Percentiles rank a stretch among this genome's conserved stretches.
Evolutionary conservation across 2,797 vertebrate species (phyloP).

Genomic region (Gymnocypris eckloni): DNA sequence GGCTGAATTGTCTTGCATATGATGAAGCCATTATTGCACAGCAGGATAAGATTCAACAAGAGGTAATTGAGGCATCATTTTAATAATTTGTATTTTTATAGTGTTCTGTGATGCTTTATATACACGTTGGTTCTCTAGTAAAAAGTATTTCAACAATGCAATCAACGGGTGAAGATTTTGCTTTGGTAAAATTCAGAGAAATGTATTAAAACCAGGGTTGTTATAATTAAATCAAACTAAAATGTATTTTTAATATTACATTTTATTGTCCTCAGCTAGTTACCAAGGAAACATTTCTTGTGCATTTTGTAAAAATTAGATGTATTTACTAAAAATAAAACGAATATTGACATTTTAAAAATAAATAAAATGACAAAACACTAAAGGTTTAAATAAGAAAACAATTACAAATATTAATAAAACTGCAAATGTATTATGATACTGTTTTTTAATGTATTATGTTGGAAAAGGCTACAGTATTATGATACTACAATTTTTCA

Average conservation of each 20-base stretch:
- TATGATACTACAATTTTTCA: too few relatives aligned
- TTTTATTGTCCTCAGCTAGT: too few relatives aligned
- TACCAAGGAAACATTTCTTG: neutral
- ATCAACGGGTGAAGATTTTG: neutral
- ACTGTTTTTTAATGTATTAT: too few relatives aligned
- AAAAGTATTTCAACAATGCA: neutral
- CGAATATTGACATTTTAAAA: neutral
- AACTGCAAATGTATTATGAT: neutral
- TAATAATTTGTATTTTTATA: neutral
- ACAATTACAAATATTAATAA: too few relatives aligned
- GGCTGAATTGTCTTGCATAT: slow-evolving; percentile 91
- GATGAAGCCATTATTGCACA: slow-evolving; percentile 96
- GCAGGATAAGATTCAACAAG: slow-evolving; percentile 93
- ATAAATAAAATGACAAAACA: neutral
- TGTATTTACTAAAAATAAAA: neutral
- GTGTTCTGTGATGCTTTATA: neutral
- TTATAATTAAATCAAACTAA: neutral
- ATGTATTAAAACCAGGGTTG: neutral
- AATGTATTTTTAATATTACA: neutral
- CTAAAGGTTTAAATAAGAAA: neutral
- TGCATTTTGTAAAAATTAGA: neutral
- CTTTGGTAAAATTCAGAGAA: neutral
- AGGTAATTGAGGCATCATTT: slow-evolving; percentile 69
- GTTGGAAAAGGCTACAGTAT: too few relatives aligned
- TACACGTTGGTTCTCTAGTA: neutral